Evolutionary conservation across 2,113 vertebrate genomes (phyloP).

Genomic region (Hyperopisus bebe): DNA sequence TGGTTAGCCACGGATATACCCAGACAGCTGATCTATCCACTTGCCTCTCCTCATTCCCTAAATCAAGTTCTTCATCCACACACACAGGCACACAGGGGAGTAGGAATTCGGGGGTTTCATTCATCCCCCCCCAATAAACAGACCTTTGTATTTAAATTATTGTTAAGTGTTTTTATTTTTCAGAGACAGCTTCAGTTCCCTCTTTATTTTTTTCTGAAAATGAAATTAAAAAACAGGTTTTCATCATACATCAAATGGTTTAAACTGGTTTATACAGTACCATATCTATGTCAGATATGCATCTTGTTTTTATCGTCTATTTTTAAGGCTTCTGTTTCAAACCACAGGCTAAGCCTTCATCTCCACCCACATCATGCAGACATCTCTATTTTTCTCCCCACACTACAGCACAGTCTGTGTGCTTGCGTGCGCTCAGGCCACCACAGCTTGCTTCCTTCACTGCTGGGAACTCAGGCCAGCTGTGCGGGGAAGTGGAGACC

Average conservation of each 20-base stretch:
- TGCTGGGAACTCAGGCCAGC: constrained; percentile 20
- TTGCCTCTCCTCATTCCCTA: not conserved
- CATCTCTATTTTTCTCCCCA: constrained; percentile 31
- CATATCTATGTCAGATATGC: not conserved
- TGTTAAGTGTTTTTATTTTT: not conserved
- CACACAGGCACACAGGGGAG: not conserved
- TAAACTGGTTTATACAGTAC: not conserved
- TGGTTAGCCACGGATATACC: not conserved
- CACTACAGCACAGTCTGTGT: not conserved
- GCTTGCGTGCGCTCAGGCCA: constrained; percentile 18
- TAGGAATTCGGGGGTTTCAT: not conserved
- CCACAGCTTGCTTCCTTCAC: not conserved
- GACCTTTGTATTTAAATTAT: not conserved
- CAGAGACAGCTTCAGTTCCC: not conserved
- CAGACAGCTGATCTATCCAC: too few species aligned
- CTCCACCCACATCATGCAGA: not conserved
- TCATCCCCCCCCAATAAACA: not conserved
- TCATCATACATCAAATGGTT: not conserved
- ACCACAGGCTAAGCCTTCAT: constrained; percentile 15
- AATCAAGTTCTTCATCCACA: not conserved
- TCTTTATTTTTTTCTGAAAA: not conserved
- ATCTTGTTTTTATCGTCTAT: not conserved
- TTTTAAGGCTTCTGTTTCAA: not conserved
- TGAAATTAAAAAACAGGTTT: not conserved
- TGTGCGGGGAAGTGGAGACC: constrained; percentile 43